Conservation (phyloP, 2,888 invertebrate genomes). For the Anoplius nigerrimus region DNA sequence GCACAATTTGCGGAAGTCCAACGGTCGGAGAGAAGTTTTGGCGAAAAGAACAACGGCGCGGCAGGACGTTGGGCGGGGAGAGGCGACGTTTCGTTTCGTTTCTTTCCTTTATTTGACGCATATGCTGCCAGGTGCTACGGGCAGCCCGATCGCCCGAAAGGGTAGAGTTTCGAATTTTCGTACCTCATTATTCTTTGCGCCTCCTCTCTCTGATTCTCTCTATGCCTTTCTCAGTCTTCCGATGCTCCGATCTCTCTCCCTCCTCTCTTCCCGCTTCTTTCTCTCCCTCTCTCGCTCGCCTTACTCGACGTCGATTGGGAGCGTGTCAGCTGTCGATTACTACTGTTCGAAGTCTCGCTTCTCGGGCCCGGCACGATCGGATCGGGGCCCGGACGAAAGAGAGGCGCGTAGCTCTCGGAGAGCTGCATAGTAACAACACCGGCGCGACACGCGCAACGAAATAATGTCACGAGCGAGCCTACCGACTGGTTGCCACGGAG, state of each 20-base stretch:
- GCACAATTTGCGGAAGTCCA: constrained; percentile 19
- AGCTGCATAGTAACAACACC: not conserved
- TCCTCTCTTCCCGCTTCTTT: constrained; percentile 1
- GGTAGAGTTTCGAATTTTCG: constrained; percentile 60
- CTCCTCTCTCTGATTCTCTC: constrained; percentile 28
- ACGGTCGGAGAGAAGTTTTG: constrained; percentile 18
- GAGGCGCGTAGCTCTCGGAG: too few relatives aligned
- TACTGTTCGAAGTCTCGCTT: not conserved
- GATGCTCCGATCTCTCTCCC: too few relatives aligned
- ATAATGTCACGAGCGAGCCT: too few relatives aligned
- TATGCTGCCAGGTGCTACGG: constrained; percentile 64
- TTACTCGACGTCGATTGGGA: not conserved
- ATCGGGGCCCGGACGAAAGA: not conserved
- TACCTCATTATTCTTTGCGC: constrained; percentile 43
- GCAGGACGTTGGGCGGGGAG: not conserved
- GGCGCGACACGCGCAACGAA: not conserved
- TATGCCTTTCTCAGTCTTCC: not conserved
- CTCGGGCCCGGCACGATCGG: not conserved
- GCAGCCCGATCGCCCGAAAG: constrained; percentile 45
- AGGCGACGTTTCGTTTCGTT: constrained; percentile 24
- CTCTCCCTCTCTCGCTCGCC: constrained; percentile 2
- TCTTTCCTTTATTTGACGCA: constrained; percentile 46
- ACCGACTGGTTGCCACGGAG: not conserved
- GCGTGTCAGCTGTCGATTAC: constrained; percentile 40
- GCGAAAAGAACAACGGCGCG: constrained; percentile 29